Evolutionary conservation across 2,113 vertebrate species (phyloP), one percentile per base, ranked within the genome.

Genomic region (Macquaria australasica): DNA sequence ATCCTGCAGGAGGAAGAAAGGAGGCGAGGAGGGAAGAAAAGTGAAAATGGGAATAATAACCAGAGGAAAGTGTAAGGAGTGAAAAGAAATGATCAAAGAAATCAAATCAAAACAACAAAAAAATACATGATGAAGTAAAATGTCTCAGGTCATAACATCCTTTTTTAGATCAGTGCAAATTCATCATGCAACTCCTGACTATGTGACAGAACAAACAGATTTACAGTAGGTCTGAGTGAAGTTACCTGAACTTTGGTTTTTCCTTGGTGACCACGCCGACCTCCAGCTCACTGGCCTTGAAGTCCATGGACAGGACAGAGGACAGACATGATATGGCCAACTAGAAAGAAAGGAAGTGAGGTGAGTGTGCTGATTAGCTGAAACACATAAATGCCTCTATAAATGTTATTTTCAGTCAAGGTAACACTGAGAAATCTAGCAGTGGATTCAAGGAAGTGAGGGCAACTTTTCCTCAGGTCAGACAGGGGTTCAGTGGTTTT

Each of bases 301-400:
- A 95, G 88, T 96, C 96, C 88, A 93, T 58, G 3, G 93, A 91
- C 34, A 96, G 87, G 53, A 96, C 89, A 0, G 95, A 92, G 7
- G 95, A 95, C 82, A 96, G 92, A 64, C 96, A 96, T 0, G 91
- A 89, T 76, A 96, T 95, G 0, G 93, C 96, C 93, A 96, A 15
- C 96, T 96, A 81, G 50, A 87, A 50, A 37, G 1, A 82, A 14
- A 77, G 6, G 58, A 3, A 34, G 11, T 16, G 1, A 60, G 34
- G 10, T 31, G 48, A 72, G 25, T 23, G 3, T 73, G 18, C 21
- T 68, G 37, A 25, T 2, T 3, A 5, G 1, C 3, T 71, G 16
- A 8, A 37, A 81, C 7, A 41, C 23, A 55, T 2, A 8, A 37
- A 68, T 18, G 8, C 55, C 25, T 55, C 43, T 25, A 15, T 51